Evolutionary conservation across 1,140 invertebrate species (phyloP), one percentile per base, ranked within the genome.

Genomic region (Trachymyrmex cornetzi): DNA sequence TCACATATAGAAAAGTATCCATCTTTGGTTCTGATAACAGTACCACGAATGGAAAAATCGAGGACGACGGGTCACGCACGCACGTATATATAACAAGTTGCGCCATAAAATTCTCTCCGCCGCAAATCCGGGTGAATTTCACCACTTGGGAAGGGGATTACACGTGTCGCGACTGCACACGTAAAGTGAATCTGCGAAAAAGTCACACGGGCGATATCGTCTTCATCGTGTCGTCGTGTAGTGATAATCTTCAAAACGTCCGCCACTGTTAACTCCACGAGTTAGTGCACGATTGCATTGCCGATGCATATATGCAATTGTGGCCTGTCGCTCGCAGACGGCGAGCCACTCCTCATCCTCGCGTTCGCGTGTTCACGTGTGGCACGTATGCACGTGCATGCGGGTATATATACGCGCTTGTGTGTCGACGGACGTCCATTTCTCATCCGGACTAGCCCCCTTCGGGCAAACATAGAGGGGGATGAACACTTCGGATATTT

Each of bases 401-500:
- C n/a, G 34, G 22, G 53, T 55, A 63, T 71, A 63, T 55, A 9
- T 27, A 44, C 59, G 16, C 19, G 57, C 22, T 12, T n/a, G 22
- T 69, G 66, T 69, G n/a, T 24, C 71, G 55, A 7, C 55, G 72
- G n/a, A 16, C n/a, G 66, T 57, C 66, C 27, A 57, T 38, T 48
- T 59, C 81, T 88, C 80, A 75, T 30, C 66, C 53, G 59, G 72
- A 30, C 61, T 44, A 11, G n/a, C 27, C 27, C 5, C 30, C 72
- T 30, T 53, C 27, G 38, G 38, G 38, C 9, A 44, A 11, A 11
- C 38, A 44, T 11, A 67, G 72, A 19, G 61, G 66, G 14, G 75
- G 81, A n/a, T 30, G 30, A 38, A 86, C 90, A 90, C 89, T 89
- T 66, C 30, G 79, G 80, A 85, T 85, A 77, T 88, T 88, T 90